Evolutionary conservation across 2,888 invertebrate genomes (phyloP).

Genomic region (Suillia variegata): DNA sequence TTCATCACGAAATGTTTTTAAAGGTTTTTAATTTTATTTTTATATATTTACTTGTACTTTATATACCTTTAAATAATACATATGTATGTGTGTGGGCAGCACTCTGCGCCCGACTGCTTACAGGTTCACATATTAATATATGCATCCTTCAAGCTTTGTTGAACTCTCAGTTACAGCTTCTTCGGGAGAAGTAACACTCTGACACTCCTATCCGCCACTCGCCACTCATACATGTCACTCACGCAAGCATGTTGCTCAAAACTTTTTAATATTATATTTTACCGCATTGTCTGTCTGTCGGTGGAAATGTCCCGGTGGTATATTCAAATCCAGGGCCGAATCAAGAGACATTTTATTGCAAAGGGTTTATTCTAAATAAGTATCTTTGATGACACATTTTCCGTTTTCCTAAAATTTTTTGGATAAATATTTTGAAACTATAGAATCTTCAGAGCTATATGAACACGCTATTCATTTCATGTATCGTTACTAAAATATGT

Average conservation of each 20-base stretch:
- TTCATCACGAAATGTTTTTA: conserved; percentile 47
- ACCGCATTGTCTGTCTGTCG: conserved; percentile 32
- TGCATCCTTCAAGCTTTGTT: conserved; percentile 42
- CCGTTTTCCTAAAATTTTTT: too few species aligned
- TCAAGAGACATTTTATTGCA: background rate
- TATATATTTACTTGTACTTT: conserved; percentile 13
- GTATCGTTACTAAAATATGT: too few species aligned
- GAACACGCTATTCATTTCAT: too few species aligned
- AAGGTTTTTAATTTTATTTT: conserved; percentile 29
- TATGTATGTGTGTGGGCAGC: too few species aligned
- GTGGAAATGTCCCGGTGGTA: background rate
- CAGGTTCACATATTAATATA: conserved; percentile 41
- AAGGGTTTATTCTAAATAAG: too few species aligned
- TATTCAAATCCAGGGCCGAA: too few species aligned
- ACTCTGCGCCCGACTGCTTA: too few species aligned
- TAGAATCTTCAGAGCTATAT: too few species aligned
- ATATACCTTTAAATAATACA: background rate
- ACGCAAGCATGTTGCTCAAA: conserved; percentile 34
- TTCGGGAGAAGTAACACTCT: background rate
- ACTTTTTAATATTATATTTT: conserved; percentile 48
- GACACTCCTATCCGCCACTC: background rate
- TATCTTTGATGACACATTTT: too few species aligned
- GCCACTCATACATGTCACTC: conserved; percentile 31
- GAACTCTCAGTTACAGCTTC: too few species aligned
- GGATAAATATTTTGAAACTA: too few species aligned